phyloP scores from a whole-genome alignment of 2,888 invertebrate genomes.

The Drosophila lutescens region DNA sequence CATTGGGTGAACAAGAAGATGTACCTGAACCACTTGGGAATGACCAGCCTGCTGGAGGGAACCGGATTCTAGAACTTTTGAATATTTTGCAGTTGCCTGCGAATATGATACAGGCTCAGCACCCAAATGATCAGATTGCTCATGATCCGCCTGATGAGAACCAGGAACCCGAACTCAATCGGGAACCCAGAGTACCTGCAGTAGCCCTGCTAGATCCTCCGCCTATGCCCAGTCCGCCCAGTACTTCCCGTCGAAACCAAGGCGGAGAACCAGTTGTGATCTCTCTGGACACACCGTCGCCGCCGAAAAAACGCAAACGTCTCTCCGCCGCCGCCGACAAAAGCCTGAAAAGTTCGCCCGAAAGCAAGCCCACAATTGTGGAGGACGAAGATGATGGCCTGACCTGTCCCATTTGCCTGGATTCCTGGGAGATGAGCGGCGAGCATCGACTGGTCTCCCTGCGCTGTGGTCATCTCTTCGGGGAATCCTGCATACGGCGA shows the following conservation, averaged over 20 bases:
- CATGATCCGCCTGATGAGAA: neutral
- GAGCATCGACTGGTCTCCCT: constrained; percentile 93
- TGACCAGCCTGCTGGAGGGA: no score
- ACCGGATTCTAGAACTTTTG: no score
- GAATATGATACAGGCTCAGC: no score
- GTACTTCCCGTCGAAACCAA: constrained; percentile 12
- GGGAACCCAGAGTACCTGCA: neutral
- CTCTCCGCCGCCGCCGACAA: constrained; percentile 40
- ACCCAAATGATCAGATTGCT: neutral
- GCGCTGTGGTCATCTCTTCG: constrained; percentile 97
- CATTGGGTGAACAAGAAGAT: no score
- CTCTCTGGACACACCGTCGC: constrained; percentile 66
- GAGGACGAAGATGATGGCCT: constrained; percentile 88
- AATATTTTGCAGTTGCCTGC: no score
- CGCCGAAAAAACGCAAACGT: constrained; percentile 81
- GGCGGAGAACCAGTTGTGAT: constrained; percentile 20
- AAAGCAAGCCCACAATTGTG: constrained; percentile 53
- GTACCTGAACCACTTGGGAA: no score
- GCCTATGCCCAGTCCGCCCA: constrained; percentile 10
- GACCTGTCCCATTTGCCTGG: constrained; percentile 94
- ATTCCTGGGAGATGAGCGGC: constrained; percentile 94
- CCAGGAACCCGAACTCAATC: neutral
- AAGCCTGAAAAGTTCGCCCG: constrained; percentile 45
- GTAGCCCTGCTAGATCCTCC: neutral
- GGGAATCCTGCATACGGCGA: constrained; percentile 88